Evolutionary conservation across 2,888 invertebrate species (phyloP).

Genomic region (Leptopilina drosophilae): DNA sequence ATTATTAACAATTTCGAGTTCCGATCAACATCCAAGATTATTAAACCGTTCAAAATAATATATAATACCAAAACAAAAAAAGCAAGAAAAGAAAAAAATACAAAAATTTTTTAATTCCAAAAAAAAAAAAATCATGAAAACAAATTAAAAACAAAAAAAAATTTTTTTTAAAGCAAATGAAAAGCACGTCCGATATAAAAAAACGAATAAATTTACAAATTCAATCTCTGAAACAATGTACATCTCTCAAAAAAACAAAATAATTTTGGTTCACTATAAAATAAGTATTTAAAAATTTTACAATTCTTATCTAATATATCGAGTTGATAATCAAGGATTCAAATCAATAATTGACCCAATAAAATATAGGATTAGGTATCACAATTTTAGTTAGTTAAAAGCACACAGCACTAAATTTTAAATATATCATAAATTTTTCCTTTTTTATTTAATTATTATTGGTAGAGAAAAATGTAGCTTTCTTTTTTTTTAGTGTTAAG

Average conservation of each 20-base stretch:
- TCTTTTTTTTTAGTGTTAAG: neutral
- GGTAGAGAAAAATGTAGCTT: neutral
- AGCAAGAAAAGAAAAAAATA: conserved; percentile 35
- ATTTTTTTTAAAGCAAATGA: neutral
- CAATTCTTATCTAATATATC: conserved; percentile 10
- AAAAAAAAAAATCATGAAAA: conserved; percentile 19
- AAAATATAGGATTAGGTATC: conserved; percentile 20
- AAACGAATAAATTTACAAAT: conserved; percentile 36
- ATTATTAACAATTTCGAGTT: conserved; percentile 49
- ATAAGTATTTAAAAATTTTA: neutral
- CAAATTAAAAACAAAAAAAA: neutral
- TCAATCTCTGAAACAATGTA: conserved; percentile 55
- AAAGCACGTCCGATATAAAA: conserved; percentile 47
- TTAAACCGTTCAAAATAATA: conserved; percentile 32
- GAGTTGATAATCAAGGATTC: conserved; percentile 17
- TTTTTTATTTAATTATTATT: neutral
- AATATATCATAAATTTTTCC: neutral
- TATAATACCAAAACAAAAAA: conserved; percentile 23
- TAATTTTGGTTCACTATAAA: conserved; percentile 17
- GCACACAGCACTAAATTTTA: neutral
- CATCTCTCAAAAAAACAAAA: conserved; percentile 21
- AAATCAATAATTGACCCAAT: conserved; percentile 24
- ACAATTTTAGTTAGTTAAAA: conserved; percentile 29
- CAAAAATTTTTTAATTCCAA: conserved; percentile 36
- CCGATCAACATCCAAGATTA: conserved; percentile 41